phyloP scores from a whole-genome alignment of 2,797 vertebrate genomes.

The Anomalospiza imberbis region DNA sequence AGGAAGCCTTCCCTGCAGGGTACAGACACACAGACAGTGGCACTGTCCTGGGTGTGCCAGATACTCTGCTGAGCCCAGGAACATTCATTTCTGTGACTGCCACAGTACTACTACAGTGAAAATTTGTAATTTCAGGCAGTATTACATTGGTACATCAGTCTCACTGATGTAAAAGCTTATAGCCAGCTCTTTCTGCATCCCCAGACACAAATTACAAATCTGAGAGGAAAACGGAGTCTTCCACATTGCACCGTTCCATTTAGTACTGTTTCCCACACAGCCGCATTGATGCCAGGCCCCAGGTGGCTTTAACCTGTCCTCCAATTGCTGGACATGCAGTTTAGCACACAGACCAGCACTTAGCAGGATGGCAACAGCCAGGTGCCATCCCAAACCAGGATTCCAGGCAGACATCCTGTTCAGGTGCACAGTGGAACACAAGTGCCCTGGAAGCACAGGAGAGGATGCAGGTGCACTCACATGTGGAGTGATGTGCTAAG shows the following conservation, averaged over 20 bases:
- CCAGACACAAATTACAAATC: neutral
- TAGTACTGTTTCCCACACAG: neutral
- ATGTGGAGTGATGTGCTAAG: accelerated
- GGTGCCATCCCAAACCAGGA: neutral
- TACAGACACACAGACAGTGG: neutral
- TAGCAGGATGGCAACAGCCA: accelerated
- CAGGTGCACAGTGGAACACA: accelerated
- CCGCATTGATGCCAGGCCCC: neutral
- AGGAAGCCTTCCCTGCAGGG: neutral
- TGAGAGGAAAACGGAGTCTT: neutral
- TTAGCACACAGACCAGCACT: neutral
- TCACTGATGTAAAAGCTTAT: neutral
- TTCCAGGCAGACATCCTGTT: neutral
- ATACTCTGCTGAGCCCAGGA: neutral
- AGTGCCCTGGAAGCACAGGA: neutral
- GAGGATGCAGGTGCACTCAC: accelerated
- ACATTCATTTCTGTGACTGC: neutral
- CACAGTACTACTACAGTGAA: neutral
- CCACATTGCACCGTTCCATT: neutral
- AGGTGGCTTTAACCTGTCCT: neutral
- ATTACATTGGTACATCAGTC: neutral
- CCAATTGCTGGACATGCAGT: neutral
- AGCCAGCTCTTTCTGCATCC: neutral
- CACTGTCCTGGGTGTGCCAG: neutral
- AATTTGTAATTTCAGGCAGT: neutral